Percentiles rank a stretch among this genome's conserved stretches.
Evolutionary conservation across 2,113 vertebrate genomes (phyloP).

Genomic region (Pica pica): DNA sequence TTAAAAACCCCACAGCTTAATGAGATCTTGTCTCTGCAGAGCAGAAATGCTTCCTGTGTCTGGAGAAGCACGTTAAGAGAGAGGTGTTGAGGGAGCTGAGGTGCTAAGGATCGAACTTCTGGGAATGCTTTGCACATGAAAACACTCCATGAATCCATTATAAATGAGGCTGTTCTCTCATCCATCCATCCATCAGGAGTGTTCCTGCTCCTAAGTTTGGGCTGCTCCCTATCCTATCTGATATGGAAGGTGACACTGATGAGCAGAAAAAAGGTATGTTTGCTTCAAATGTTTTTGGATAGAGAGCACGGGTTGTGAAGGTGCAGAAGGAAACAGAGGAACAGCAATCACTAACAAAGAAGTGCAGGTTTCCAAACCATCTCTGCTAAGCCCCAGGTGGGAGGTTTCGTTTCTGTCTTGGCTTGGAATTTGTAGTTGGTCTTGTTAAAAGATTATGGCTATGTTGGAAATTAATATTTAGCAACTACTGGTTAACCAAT

Average conservation of each 20-base stretch:
- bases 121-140: neutral
- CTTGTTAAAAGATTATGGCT: neutral
- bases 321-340: neutral
- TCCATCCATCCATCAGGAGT: neutral
- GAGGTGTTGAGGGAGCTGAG: neutral
- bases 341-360: neutral
- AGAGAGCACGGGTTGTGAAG: neutral
- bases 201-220: neutral
- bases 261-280: neutral
- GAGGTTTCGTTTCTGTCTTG: neutral
- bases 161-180: neutral
- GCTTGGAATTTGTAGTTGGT: neutral
- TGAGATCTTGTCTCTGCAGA: neutral
- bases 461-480: neutral
- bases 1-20: neutral
- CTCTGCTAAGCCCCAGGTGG: accelerated
- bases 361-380: neutral
- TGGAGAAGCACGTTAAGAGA: neutral
- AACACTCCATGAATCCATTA: neutral
- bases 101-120: neutral
- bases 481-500: neutral
- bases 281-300: neutral
- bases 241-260: neutral
- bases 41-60: neutral
- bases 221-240: neutral